These are phyloP conservation scores for Plecotus auritus DNA, from an alignment of 2,113 vertebrate genomes.

Conservation along the genomic window DNA sequence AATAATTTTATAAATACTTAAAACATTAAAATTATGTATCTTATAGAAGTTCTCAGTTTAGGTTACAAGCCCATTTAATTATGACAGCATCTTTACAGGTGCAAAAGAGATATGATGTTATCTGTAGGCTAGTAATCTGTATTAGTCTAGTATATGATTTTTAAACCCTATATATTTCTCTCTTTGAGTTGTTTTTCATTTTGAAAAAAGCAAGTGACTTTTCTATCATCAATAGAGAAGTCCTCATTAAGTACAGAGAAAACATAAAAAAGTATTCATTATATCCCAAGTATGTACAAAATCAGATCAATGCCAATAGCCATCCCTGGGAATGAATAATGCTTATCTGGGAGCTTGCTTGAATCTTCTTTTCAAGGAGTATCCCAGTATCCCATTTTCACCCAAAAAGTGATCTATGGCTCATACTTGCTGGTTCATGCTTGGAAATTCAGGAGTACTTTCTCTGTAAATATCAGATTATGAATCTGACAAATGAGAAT, in stretches of 20 bases:
- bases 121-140: neutral
- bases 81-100: neutral
- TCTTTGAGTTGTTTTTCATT: neutral
- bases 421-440: neutral
- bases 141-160: neutral
- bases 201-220: constrained; percentile 12
- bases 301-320: neutral
- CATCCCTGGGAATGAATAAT: neutral
- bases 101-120: neutral
- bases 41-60: neutral
- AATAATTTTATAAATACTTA: constrained; percentile 1
- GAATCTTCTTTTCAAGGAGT: neutral
- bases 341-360: neutral
- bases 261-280: neutral
- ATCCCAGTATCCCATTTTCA: neutral
- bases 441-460: neutral
- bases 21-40: neutral
- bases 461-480: neutral
- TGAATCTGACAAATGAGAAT: neutral
- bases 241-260: neutral
- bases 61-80: neutral
- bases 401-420: neutral
- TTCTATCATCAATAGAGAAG: neutral
- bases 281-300: neutral
- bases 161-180: neutral